Conservation (phyloP, 2,888 invertebrate genomes). For the Malacosoma neustria region DNA sequence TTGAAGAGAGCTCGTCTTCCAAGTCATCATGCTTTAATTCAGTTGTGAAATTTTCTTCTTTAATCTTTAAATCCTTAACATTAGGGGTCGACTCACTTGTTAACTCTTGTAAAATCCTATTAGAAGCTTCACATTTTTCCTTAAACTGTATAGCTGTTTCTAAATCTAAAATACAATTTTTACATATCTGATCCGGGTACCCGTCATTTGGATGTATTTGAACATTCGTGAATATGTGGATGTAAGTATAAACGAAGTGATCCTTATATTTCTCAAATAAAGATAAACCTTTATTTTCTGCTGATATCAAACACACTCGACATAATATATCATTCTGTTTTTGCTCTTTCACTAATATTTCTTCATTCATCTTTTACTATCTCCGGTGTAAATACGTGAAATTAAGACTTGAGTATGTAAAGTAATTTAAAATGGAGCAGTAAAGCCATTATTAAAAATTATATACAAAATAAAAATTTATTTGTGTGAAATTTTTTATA, state of each 20-base stretch:
- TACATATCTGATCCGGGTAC: neutral
- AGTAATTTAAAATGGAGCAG: no score
- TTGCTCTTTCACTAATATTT: slow-evolving; percentile 1
- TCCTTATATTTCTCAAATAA: neutral
- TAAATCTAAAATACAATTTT: neutral
- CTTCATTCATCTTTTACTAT: neutral
- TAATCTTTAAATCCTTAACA: neutral
- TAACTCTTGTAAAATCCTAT: neutral
- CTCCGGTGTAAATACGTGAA: no score
- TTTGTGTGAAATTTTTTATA: no score
- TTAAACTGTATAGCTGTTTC: neutral
- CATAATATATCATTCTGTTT: neutral
- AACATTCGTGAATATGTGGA: neutral
- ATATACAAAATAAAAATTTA: no score
- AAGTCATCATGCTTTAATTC: neutral
- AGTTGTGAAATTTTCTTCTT: neutral
- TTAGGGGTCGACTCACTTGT: neutral
- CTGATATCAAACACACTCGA: neutral
- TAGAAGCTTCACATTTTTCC: neutral
- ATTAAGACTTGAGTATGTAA: no score
- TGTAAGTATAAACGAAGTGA: neutral
- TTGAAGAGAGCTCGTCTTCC: no score
- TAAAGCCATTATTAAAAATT: no score
- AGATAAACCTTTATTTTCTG: neutral
- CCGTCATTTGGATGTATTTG: neutral